Evolutionary conservation across 2,888 invertebrate genomes (phyloP).

Genomic region (Andrena marginata): DNA sequence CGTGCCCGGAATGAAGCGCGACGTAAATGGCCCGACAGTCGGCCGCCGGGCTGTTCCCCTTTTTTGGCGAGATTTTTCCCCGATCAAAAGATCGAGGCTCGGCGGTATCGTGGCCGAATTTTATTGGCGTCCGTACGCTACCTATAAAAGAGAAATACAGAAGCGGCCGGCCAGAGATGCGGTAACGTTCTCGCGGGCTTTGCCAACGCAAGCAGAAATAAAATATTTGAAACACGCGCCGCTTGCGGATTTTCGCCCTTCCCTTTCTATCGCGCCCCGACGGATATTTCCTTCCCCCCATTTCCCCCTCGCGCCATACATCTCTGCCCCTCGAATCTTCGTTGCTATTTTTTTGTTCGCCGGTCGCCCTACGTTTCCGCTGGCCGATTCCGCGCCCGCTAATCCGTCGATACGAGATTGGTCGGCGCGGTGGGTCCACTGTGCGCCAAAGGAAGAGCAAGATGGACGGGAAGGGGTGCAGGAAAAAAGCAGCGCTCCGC

Average conservation of each 20-base stretch:
- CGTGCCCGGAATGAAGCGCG: slow-evolving; percentile 64
- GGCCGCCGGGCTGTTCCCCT: slow-evolving; percentile 25
- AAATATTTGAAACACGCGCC: slow-evolving; percentile 82
- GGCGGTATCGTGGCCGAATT: slow-evolving; percentile 54
- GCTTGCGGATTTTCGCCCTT: slow-evolving; percentile 17
- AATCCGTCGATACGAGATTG: slow-evolving; percentile 78
- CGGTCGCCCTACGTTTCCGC: slow-evolving; percentile 37
- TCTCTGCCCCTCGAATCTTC: slow-evolving; percentile 29
- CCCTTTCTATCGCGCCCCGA: slow-evolving; percentile 10
- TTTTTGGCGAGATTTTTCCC: slow-evolving; percentile 68
- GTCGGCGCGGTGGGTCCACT: not conserved
- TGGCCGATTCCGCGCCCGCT: slow-evolving; percentile 63
- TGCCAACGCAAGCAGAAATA: slow-evolving; percentile 80
- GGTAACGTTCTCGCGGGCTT: slow-evolving; percentile 69
- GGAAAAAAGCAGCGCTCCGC: not conserved
- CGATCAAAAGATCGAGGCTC: slow-evolving; percentile 68
- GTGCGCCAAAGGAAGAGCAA: not conserved
- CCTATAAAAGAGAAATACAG: slow-evolving; percentile 54
- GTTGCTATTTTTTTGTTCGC: slow-evolving; percentile 43
- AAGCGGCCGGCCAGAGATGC: slow-evolving; percentile 26
- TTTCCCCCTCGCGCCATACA: slow-evolving; percentile 20
- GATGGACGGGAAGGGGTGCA: not conserved
- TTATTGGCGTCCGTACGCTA: slow-evolving; percentile 65
- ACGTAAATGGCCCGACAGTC: slow-evolving; percentile 56
- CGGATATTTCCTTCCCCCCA: not conserved